A percentile compares a stretch with the other conserved stretches of the same genome.
phyloP scores from a whole-genome alignment of 2,797 vertebrate genomes.

The Sparus aurata region DNA sequence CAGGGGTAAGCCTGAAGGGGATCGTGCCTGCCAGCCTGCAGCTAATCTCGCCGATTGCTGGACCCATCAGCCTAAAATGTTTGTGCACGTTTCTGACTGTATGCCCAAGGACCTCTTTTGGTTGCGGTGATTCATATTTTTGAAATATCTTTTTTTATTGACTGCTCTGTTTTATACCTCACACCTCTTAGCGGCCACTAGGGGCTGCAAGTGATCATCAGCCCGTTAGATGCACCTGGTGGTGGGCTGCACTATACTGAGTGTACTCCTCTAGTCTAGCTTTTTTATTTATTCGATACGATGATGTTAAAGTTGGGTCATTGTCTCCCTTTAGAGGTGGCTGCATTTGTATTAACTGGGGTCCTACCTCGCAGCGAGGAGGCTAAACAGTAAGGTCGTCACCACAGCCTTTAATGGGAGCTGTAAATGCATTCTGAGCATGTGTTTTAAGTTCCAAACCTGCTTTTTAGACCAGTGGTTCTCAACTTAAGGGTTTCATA shows the following conservation, averaged over 20 bases:
- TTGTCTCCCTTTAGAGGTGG: conserved; percentile 75
- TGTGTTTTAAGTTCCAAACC: conserved; percentile 25
- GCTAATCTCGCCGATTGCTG: no score
- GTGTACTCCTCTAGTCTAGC: no score
- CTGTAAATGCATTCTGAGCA: conserved; percentile 24
- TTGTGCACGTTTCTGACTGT: no score
- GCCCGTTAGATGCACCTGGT: no score
- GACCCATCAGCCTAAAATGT: no score
- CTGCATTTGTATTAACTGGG: conserved; percentile 45
- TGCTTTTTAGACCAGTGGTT: conserved; percentile 12
- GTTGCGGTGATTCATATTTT: conserved; percentile 63
- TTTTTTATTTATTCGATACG: conserved; percentile 93
- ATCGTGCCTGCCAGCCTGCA: no score
- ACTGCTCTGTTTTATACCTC: no score
- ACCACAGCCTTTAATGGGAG: conserved; percentile 19
- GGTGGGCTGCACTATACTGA: no score
- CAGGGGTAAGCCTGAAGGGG: conserved; percentile 56
- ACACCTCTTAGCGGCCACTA: no score
- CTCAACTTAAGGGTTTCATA: neutral
- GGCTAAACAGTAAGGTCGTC: conserved; percentile 21
- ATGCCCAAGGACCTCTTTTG: no score
- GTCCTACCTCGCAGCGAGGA: conserved; percentile 39
- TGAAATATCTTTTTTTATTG: conserved; percentile 80
- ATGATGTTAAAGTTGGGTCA: conserved; percentile 84
- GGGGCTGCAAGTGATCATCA: no score